These are phyloP conservation scores for Bemisia tabaci DNA, from an alignment of 1,140 invertebrate genomes.

Conservation along the genomic window DNA sequence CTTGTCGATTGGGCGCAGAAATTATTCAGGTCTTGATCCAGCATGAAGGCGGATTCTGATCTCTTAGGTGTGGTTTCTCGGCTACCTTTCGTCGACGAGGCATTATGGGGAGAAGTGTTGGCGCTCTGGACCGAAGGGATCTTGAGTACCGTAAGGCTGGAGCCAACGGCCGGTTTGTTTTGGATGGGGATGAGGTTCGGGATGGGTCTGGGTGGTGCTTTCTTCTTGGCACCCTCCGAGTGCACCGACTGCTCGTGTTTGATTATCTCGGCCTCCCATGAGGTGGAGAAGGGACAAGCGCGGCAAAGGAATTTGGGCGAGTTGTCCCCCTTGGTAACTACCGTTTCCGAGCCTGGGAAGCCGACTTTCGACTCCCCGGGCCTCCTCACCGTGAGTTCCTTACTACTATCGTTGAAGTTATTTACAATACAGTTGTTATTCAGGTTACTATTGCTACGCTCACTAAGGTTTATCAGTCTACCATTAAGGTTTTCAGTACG, in stretches of 20 bases:
- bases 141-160: conserved; percentile 3
- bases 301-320: conserved; percentile 11
- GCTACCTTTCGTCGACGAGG: not conserved
- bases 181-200: conserved; percentile 55
- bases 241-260: conserved; percentile 35
- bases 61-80: not conserved
- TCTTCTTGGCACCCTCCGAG: conserved; percentile 29
- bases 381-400: not conserved
- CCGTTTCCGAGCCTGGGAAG: not conserved
- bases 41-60: not conserved
- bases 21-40: conserved; percentile 29
- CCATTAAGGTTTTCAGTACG: not conserved
- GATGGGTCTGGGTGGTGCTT: conserved; percentile 43
- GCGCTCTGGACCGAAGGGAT: conserved; percentile 4
- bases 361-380: too few relatives aligned
- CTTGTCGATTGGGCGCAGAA: conserved; percentile 34
- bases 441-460: not conserved
- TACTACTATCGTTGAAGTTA: not conserved
- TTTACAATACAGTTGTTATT: not conserved
- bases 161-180: not conserved
- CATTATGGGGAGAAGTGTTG: not conserved
- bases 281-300: conserved; percentile 37
- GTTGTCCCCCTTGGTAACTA: not conserved
- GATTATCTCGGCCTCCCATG: conserved; percentile 38
- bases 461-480: not conserved